These are phyloP conservation scores for Stenotaenia linearis DNA, from an alignment of 2,888 invertebrate genomes.

Conservation along the genomic window DNA sequence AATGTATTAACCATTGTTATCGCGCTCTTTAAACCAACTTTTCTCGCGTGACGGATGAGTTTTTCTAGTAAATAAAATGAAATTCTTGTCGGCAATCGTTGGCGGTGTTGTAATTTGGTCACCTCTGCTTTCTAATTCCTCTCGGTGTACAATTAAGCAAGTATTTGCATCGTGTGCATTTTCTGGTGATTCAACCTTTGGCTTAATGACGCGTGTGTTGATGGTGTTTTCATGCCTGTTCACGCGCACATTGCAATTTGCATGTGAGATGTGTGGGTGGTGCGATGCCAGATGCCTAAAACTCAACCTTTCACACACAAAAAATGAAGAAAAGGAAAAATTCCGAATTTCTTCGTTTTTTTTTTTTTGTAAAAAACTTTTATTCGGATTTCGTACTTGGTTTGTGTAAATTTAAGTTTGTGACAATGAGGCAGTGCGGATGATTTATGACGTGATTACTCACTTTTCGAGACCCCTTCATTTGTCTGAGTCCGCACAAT, in stretches of 20 bases:
- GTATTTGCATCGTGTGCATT: slow-evolving; percentile 18
- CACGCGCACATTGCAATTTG: slow-evolving; percentile 24
- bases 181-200: slow-evolving; percentile 26
- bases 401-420: background rate
- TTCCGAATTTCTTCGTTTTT: background rate
- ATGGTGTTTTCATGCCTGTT: slow-evolving; percentile 26
- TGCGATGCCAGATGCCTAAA: background rate
- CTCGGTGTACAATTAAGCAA: slow-evolving; percentile 1
- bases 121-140: slow-evolving; percentile 1
- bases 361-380: background rate
- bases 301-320: background rate
- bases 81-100: slow-evolving; percentile 1
- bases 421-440: background rate
- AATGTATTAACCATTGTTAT: too few species aligned
- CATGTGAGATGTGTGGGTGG: background rate
- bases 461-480: background rate
- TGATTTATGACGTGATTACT: slow-evolving; percentile 10
- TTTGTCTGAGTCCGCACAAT: background rate
- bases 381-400: background rate
- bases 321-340: background rate
- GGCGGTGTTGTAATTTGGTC: slow-evolving; percentile 17
- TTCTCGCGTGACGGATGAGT: too few species aligned
- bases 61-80: too few species aligned
- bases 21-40: too few species aligned
- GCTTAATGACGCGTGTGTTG: slow-evolving; percentile 26